Evolutionary conservation across 2,797 vertebrate species (phyloP).

Genomic region (Lophius americanus): DNA sequence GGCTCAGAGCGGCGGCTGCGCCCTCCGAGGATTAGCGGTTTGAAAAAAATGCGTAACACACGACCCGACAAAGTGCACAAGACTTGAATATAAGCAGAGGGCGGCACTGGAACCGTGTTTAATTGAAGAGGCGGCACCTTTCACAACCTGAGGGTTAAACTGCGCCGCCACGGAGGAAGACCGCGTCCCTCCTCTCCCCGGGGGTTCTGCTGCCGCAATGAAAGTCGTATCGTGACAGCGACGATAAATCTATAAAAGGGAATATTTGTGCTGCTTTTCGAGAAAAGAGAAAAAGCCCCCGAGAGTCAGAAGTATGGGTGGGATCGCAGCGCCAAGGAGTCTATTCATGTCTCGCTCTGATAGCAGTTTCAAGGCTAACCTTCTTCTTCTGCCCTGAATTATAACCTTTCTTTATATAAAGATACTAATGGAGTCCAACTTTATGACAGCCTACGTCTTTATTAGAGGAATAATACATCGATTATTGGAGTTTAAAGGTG

Average conservation of each 20-base stretch:
- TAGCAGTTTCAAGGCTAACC: constrained; percentile 35
- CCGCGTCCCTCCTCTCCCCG: constrained; percentile 1
- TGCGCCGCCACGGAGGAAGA: constrained; percentile 4
- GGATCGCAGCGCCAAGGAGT: constrained; percentile 29
- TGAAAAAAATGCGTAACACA: constrained; percentile 53
- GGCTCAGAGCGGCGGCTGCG: constrained; percentile 45
- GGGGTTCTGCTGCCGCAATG: constrained; percentile 29
- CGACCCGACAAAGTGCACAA: constrained; percentile 22
- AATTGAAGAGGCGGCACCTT: not conserved
- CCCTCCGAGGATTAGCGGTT: constrained; percentile 47
- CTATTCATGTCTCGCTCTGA: constrained; percentile 35
- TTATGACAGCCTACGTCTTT: constrained; percentile 37
- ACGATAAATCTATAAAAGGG: constrained; percentile 45
- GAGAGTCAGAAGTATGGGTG: constrained; percentile 42
- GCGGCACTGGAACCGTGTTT: too few species aligned
- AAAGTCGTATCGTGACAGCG: constrained; percentile 37
- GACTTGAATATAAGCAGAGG: too few species aligned
- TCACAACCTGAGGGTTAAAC: not conserved
- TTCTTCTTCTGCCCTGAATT: constrained; percentile 13
- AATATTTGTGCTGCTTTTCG: constrained; percentile 46
- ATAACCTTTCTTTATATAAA: constrained; percentile 11
- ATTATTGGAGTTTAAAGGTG: constrained; percentile 48
- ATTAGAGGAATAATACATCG: constrained; percentile 37
- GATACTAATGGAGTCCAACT: constrained; percentile 16
- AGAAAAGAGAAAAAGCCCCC: constrained; percentile 40